Conservation (phyloP, 1,140 invertebrate species). For the Nomia melanderi region DNA sequence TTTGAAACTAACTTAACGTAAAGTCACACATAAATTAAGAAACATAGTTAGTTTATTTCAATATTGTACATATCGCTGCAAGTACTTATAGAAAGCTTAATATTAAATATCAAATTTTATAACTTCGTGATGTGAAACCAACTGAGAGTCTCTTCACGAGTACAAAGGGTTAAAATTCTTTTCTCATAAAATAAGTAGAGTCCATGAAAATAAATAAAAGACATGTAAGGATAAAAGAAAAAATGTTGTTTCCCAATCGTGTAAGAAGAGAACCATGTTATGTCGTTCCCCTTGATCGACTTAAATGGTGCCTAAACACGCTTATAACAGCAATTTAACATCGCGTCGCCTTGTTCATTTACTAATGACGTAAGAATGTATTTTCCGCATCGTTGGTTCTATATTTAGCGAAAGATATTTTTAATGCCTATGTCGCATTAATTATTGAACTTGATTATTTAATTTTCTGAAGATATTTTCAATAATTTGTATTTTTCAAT, state of each 20-base stretch:
- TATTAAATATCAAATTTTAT: no score
- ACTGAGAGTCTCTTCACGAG: no score
- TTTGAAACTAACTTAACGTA: no score
- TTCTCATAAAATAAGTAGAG: no score
- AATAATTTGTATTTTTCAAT: background rate
- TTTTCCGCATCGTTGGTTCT: background rate
- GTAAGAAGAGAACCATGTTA: background rate
- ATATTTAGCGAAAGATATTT: background rate
- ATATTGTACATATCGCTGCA: no score
- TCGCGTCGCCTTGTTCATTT: constrained; percentile 8
- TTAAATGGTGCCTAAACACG: constrained; percentile 11
- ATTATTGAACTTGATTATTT: background rate
- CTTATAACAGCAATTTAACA: constrained; percentile 27
- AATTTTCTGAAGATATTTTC: background rate
- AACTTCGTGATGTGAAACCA: no score
- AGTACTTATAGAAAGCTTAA: no score
- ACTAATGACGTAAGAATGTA: constrained; percentile 36
- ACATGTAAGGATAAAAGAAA: no score
- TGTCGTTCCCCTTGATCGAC: background rate
- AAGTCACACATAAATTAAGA: no score
- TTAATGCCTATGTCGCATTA: background rate
- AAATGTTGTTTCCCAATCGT: background rate
- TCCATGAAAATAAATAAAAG: no score
- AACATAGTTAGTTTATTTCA: no score
- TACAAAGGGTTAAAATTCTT: no score